Percentiles rank a stretch among this genome's conserved stretches.
These are phyloP conservation scores for Dicaeum eximium DNA, from an alignment of 2,113 vertebrate species.

Conservation along the genomic window DNA sequence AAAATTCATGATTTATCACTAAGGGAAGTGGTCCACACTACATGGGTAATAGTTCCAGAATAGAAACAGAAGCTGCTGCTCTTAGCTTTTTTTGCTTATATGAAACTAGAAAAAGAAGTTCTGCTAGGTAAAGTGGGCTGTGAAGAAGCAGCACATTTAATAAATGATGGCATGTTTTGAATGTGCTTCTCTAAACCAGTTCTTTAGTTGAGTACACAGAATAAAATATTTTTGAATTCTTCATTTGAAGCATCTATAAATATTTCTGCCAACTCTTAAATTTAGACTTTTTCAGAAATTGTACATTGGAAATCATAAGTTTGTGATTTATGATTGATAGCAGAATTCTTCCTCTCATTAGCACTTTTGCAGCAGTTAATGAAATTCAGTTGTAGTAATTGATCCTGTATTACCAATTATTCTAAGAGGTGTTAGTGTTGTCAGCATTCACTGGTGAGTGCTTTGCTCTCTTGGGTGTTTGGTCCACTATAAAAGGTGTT, in stretches of 20 bases:
- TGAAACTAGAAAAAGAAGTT: slow-evolving; percentile 12
- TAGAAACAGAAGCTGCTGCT: background rate
- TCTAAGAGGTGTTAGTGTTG: background rate
- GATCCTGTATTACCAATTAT: background rate
- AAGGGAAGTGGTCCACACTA: background rate
- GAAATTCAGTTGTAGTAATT: background rate
- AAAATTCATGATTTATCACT: background rate
- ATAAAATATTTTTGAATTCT: background rate
- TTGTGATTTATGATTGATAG: background rate
- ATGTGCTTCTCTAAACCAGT: background rate
- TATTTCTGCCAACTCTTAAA: background rate
- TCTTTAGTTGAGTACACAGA: background rate
- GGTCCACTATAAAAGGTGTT: background rate
- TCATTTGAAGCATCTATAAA: background rate
- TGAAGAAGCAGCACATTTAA: background rate
- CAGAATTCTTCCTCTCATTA: background rate
- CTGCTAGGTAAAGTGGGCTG: background rate
- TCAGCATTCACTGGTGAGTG: background rate
- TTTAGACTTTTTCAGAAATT: background rate
- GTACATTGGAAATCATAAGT: background rate
- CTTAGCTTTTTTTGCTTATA: background rate
- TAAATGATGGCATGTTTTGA: background rate
- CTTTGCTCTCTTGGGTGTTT: background rate
- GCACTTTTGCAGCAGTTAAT: background rate
- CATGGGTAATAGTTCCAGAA: background rate